Evolutionary conservation across 2,888 invertebrate species (phyloP).

Genomic region (Lacanobia wlatinum): DNA sequence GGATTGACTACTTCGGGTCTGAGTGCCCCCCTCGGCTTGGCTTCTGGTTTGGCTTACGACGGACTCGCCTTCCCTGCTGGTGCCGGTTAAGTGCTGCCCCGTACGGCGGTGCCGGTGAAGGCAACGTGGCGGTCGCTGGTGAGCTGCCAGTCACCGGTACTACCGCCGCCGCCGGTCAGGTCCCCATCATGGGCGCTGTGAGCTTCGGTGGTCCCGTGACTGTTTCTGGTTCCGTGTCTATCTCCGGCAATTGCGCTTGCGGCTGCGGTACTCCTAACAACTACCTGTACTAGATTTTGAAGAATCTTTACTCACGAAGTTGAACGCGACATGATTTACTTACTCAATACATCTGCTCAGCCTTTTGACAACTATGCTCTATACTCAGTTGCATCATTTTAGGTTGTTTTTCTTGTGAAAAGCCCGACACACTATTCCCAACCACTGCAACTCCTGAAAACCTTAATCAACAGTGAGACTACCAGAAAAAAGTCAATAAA

Average conservation of each 20-base stretch:
- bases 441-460: too few relatives aligned
- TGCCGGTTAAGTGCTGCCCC: slow-evolving; percentile 34
- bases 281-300: neutral
- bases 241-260: slow-evolving; percentile 65
- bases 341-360: too few relatives aligned
- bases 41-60: slow-evolving; percentile 18
- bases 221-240: slow-evolving; percentile 65
- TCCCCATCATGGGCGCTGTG: slow-evolving; percentile 69
- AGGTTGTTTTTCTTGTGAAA: too few relatives aligned
- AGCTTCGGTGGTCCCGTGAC: slow-evolving; percentile 61
- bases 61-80: slow-evolving; percentile 22
- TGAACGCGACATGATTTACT: too few relatives aligned
- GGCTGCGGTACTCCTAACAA: slow-evolving; percentile 47
- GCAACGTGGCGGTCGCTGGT: slow-evolving; percentile 71
- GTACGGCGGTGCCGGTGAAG: slow-evolving; percentile 68
- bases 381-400: too few relatives aligned
- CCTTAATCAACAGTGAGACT: too few relatives aligned
- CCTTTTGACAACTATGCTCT: too few relatives aligned
- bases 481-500: too few relatives aligned
- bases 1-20: too few relatives aligned
- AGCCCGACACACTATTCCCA: too few relatives aligned
- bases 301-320: too few relatives aligned
- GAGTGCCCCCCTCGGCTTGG: neutral
- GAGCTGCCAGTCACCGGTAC: slow-evolving; percentile 73
- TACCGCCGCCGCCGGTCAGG: slow-evolving; percentile 66